Percentiles rank a stretch among this genome's conserved stretches.
phyloP scores from a whole-genome alignment of 2,797 vertebrate genomes.

The Decapterus maruadsi region DNA sequence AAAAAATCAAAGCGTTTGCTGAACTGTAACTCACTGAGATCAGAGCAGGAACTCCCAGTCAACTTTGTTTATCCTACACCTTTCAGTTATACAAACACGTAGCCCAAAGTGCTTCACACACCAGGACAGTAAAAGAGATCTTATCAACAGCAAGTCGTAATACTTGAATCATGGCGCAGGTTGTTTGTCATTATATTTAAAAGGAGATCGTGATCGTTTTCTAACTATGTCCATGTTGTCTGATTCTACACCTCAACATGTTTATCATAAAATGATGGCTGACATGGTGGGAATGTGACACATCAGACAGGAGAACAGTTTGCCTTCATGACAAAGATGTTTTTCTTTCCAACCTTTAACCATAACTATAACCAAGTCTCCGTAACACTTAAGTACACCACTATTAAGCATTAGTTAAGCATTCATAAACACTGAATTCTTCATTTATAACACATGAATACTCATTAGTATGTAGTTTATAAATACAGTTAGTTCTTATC shows the following conservation, averaged over 20 bases:
- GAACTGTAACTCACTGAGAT: background rate
- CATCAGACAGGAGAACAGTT: slow-evolving; percentile 19
- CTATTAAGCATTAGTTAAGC: no score
- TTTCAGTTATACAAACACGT: background rate
- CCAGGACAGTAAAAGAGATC: background rate
- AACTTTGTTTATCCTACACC: background rate
- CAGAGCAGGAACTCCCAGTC: background rate
- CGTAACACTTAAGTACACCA: background rate
- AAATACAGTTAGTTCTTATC: no score
- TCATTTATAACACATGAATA: no score
- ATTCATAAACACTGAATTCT: no score
- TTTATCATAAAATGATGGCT: no score
- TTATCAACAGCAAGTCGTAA: background rate
- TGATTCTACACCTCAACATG: background rate
- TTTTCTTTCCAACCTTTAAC: background rate
- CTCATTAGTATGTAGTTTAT: no score
- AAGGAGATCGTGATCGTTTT: background rate
- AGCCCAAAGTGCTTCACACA: background rate
- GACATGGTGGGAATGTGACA: background rate
- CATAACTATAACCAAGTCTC: background rate
- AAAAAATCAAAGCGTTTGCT: background rate
- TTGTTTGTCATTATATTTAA: background rate
- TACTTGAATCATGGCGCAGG: background rate
- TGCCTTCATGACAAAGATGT: background rate
- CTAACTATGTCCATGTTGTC: background rate